Conservation (phyloP, 1,140 invertebrate genomes). For the Ectropis grisescens region DNA sequence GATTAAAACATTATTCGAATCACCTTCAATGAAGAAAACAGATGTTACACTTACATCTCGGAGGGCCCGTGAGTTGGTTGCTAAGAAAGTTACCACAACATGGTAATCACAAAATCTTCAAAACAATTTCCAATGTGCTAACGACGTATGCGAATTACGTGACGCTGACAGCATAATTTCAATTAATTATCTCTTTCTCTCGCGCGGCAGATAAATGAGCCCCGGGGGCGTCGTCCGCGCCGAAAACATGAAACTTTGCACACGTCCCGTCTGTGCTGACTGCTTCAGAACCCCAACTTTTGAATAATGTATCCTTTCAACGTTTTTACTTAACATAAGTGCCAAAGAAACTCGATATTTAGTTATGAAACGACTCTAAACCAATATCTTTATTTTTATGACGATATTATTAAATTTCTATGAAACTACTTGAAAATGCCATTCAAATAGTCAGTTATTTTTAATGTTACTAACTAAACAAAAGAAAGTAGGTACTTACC, state of each 20-base stretch:
- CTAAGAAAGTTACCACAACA: conserved; percentile 9
- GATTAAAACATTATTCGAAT: no score
- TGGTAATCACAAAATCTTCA: not conserved
- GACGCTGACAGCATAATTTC: conserved; percentile 31
- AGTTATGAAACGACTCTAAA: conserved; percentile 17
- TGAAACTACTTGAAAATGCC: no score
- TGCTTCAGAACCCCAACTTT: conserved; percentile 21
- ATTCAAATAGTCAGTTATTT: conserved; percentile 2
- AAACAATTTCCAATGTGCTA: conserved; percentile 6
- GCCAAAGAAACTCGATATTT: conserved; percentile 19
- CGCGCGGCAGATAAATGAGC: conserved; percentile 37
- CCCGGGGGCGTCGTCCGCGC: conserved; percentile 28
- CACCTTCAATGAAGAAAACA: no score
- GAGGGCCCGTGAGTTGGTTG: no score
- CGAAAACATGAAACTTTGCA: conserved; percentile 49
- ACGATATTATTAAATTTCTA: not conserved
- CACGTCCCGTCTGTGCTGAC: conserved; percentile 25
- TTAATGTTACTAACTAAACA: conserved; percentile 2
- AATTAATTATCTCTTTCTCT: conserved; percentile 48
- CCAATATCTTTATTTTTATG: conserved; percentile 11
- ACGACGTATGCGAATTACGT: conserved; percentile 9
- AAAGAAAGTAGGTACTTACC: no score
- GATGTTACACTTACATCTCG: no score
- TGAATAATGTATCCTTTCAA: conserved; percentile 44
- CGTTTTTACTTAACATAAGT: conserved; percentile 30